Conservation (phyloP, 1,140 invertebrate genomes). For the Drosophila parvula region DNA sequence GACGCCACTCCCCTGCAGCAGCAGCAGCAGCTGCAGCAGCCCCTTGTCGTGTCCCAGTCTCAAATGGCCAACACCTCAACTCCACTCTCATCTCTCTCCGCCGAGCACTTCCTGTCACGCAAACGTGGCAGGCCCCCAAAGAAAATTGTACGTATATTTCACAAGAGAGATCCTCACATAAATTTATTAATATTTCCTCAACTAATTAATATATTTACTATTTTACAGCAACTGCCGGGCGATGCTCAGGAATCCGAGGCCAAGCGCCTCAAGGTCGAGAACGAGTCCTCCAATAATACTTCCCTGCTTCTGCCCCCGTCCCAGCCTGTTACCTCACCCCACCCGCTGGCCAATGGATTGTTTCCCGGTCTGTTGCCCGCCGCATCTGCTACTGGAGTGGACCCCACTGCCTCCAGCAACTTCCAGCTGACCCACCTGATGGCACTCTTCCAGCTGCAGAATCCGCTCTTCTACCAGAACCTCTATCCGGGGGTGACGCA, state of each 20-base stretch:
- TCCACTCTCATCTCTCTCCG: constrained; percentile 74
- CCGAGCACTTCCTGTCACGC: constrained; percentile 77
- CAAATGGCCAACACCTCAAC: constrained; percentile 51
- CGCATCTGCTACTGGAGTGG: constrained; percentile 56
- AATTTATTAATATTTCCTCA: neutral
- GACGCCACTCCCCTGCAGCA: constrained; percentile 31
- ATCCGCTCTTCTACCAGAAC: constrained; percentile 83
- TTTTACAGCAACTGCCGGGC: constrained; percentile 66
- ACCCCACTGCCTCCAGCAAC: constrained; percentile 69
- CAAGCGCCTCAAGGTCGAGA: constrained; percentile 64
- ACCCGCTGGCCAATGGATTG: constrained; percentile 26
- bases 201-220: neutral
- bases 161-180: neutral
- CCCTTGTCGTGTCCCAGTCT: no score
- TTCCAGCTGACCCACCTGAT: constrained; percentile 80
- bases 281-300: constrained; percentile 38
- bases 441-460: constrained; percentile 80
- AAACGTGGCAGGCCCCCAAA: constrained; percentile 81
- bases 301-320: constrained; percentile 8
- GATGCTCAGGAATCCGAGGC: constrained; percentile 56
- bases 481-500: constrained; percentile 70
- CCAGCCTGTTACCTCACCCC: constrained; percentile 6
- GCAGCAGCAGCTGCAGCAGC: neutral
- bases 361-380: constrained; percentile 60
- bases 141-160: constrained; percentile 72